Evolutionary conservation across 1,140 invertebrate species (phyloP).

Genomic region (Trinorchestia longiramus): DNA sequence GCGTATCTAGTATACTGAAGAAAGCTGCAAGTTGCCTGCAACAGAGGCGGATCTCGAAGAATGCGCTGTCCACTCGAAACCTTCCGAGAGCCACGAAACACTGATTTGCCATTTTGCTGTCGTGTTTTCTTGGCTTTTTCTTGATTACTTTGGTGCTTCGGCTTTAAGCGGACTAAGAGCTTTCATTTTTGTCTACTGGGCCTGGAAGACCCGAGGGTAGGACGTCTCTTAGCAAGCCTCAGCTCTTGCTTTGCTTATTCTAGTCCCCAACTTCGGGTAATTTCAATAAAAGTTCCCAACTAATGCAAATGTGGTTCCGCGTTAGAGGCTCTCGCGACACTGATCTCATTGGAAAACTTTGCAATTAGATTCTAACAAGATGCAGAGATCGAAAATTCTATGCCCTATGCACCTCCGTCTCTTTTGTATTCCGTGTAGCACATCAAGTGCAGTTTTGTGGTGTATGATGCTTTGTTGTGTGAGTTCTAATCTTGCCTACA

Average conservation of each 20-base stretch:
- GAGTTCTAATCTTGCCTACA: not conserved
- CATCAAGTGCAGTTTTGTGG: not conserved
- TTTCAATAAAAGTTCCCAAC: slow-evolving; percentile 44
- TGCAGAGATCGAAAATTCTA: not conserved
- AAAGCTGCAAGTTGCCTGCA: not conserved
- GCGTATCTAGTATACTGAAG: not conserved
- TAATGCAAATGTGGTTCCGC: slow-evolving; percentile 49
- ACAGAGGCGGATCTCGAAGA: not conserved
- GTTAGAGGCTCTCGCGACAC: slow-evolving; percentile 45
- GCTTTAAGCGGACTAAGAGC: slow-evolving; percentile 6
- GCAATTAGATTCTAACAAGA: slow-evolving; percentile 53
- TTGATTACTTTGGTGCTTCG: slow-evolving; percentile 7
- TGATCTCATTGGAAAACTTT: slow-evolving; percentile 46
- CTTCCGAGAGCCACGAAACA: not conserved
- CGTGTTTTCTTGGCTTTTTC: slow-evolving; percentile 7
- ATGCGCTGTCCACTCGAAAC: not conserved
- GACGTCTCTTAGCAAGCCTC: not conserved
- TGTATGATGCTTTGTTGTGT: not conserved
- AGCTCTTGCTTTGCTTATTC: slow-evolving; percentile 44
- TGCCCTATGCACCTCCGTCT: not conserved
- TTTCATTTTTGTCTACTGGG: not conserved
- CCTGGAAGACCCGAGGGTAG: not conserved
- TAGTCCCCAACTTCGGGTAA: slow-evolving; percentile 42
- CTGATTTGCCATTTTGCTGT: slow-evolving; percentile 7
- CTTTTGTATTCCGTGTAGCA: not conserved